Evolutionary conservation across 2,797 vertebrate species (phyloP).

Genomic region (Saxicola maurus): DNA sequence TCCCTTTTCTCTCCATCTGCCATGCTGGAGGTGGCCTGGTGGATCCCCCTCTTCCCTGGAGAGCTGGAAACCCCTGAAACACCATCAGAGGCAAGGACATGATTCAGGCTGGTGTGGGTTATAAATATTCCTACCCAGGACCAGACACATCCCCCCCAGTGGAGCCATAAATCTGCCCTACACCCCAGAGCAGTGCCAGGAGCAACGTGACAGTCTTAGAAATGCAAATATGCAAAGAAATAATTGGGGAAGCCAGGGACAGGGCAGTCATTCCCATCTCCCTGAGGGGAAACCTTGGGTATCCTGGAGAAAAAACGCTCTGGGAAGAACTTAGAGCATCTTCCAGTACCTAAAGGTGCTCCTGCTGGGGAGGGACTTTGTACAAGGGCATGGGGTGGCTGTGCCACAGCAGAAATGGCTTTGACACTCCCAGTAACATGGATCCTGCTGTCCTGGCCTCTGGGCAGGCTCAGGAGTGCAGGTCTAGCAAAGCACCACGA

Average conservation of each 20-base stretch:
- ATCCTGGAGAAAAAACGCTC: neutral
- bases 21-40: rapidly evolving
- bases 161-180: neutral
- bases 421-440: rapidly evolving
- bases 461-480: neutral
- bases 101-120: neutral
- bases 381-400: neutral
- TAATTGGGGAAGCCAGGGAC: neutral
- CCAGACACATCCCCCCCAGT: neutral
- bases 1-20: conserved; percentile 40
- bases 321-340: neutral
- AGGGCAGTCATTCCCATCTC: neutral
- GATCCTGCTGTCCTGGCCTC: neutral
- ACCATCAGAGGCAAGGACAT: neutral
- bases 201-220: rapidly evolving
- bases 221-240: neutral
- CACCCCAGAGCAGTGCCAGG: rapidly evolving
- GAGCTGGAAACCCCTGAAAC: neutral
- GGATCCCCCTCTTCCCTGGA: neutral
- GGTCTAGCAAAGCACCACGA: neutral
- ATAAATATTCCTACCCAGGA: neutral
- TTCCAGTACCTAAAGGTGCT: neutral
- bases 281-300: neutral
- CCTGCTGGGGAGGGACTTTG: neutral
- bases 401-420: neutral